These are phyloP conservation scores for Thalpophila matura DNA, from an alignment of 2,888 invertebrate species.

Conservation along the genomic window DNA sequence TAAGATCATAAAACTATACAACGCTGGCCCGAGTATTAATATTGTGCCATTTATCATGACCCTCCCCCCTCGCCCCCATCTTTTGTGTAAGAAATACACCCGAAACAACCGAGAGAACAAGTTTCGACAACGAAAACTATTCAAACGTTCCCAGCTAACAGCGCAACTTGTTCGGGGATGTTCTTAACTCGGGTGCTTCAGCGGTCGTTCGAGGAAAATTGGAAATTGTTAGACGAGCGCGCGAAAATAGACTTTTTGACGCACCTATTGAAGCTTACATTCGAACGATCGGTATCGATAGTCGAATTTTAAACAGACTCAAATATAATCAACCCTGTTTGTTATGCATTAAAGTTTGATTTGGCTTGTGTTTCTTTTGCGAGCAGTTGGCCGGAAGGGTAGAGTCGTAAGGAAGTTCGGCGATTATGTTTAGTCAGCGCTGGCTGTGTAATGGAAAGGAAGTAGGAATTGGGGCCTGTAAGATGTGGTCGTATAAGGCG, in stretches of 20 bases:
- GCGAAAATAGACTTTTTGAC: slow-evolving; percentile 69
- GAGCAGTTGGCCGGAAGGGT: slow-evolving; percentile 88
- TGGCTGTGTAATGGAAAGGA: slow-evolving; percentile 89
- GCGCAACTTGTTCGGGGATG: slow-evolving; percentile 87
- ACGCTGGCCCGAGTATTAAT: slow-evolving; percentile 86
- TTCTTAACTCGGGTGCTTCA: slow-evolving; percentile 89
- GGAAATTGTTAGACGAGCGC: slow-evolving; percentile 74
- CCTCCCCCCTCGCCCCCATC: slow-evolving; percentile 78
- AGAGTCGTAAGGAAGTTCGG: slow-evolving; percentile 90
- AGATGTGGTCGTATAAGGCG: slow-evolving; percentile 90
- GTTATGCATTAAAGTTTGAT: slow-evolving; percentile 72
- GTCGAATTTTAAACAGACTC: slow-evolving; percentile 57
- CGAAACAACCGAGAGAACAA: slow-evolving; percentile 85
- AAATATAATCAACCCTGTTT: slow-evolving; percentile 70
- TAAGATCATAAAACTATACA: slow-evolving; percentile 91
- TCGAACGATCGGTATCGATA: slow-evolving; percentile 68
- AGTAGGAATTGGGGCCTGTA: slow-evolving; percentile 90
- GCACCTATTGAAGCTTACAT: slow-evolving; percentile 65
- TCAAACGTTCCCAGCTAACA: slow-evolving; percentile 86
- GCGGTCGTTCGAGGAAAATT: slow-evolving; percentile 88
- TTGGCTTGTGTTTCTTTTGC: slow-evolving; percentile 66
- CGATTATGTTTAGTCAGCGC: slow-evolving; percentile 91
- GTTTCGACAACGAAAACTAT: slow-evolving; percentile 87
- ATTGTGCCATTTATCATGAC: slow-evolving; percentile 88
- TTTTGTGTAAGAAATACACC: slow-evolving; percentile 89